These are phyloP conservation scores for Metalampra italica DNA, from an alignment of 2,888 invertebrate species.

Conservation along the genomic window DNA sequence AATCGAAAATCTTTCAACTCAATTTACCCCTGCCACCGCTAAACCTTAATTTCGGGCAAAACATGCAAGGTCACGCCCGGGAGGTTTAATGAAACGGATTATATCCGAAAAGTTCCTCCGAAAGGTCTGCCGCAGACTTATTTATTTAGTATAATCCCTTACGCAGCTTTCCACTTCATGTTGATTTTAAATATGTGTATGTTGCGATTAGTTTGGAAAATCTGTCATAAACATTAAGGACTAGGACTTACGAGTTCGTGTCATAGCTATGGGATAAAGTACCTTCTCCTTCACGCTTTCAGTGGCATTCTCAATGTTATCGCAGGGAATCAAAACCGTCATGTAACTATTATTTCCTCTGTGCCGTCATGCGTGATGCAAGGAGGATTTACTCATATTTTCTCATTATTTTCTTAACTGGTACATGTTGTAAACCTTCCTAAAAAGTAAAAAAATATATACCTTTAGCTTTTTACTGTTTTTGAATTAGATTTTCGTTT, in stretches of 20 bases:
- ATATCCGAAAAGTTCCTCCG: slow-evolving; percentile 16
- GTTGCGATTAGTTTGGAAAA: slow-evolving; percentile 10
- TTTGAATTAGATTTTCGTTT: no score
- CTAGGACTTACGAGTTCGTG: neutral
- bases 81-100: slow-evolving; percentile 27
- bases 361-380: no score
- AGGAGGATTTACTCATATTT: no score
- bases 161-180: slow-evolving; percentile 30
- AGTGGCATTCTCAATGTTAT: no score
- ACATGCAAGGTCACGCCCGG: slow-evolving; percentile 30
- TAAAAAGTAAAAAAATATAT: no score
- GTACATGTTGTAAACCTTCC: no score
- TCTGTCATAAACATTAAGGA: neutral
- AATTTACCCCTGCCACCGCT: slow-evolving; percentile 1
- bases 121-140: slow-evolving; percentile 21
- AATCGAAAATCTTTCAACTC: neutral
- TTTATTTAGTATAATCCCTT: slow-evolving; percentile 44
- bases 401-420: no score
- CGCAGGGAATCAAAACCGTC: no score
- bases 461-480: no score
- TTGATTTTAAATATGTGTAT: slow-evolving; percentile 20
- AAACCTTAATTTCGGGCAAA: slow-evolving; percentile 11
- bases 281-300: no score
- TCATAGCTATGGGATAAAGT: no score
- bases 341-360: no score